These are phyloP conservation scores for Tribolium madens DNA, from an alignment of 1,140 invertebrate species.

Conservation along the genomic window DNA sequence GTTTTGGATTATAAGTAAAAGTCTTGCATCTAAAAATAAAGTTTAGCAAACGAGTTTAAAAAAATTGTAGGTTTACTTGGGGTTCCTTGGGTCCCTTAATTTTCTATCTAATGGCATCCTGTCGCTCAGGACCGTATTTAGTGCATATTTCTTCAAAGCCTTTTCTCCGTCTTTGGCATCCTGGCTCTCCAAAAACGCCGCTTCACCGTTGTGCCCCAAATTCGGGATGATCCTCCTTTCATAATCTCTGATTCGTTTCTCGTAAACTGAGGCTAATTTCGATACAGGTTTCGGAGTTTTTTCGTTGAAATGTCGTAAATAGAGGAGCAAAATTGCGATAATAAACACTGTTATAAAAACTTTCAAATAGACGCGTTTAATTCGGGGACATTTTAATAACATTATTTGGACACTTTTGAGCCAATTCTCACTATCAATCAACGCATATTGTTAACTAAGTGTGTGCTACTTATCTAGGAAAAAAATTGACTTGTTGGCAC, in stretches of 20 bases:
- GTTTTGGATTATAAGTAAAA: slow-evolving; percentile 68
- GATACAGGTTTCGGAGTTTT: slow-evolving; percentile 32
- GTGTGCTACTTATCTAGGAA: slow-evolving; percentile 27
- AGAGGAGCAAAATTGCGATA: slow-evolving; percentile 47
- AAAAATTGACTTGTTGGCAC: slow-evolving; percentile 46
- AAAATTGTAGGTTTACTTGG: slow-evolving; percentile 51
- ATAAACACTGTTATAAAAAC: slow-evolving; percentile 43
- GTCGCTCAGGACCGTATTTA: slow-evolving; percentile 86
- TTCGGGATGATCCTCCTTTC: slow-evolving; percentile 64
- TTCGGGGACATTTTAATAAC: slow-evolving; percentile 56
- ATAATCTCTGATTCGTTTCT: slow-evolving; percentile 58
- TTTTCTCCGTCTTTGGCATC: slow-evolving; percentile 73
- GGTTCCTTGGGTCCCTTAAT: slow-evolving; percentile 61
- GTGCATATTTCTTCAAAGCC: slow-evolving; percentile 80
- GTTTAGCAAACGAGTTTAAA: neutral
- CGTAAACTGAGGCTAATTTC: slow-evolving; percentile 38
- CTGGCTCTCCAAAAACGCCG: slow-evolving; percentile 71
- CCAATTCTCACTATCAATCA: slow-evolving; percentile 5
- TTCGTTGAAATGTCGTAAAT: slow-evolving; percentile 39
- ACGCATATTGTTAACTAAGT: neutral
- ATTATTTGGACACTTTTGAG: slow-evolving; percentile 40
- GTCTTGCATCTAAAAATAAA: slow-evolving; percentile 68
- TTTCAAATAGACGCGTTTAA: slow-evolving; percentile 55
- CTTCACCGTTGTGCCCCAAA: slow-evolving; percentile 75
- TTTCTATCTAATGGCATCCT: slow-evolving; percentile 82